phyloP scores from a whole-genome alignment of 2,888 invertebrate species.

The Odontomyia ornata region DNA sequence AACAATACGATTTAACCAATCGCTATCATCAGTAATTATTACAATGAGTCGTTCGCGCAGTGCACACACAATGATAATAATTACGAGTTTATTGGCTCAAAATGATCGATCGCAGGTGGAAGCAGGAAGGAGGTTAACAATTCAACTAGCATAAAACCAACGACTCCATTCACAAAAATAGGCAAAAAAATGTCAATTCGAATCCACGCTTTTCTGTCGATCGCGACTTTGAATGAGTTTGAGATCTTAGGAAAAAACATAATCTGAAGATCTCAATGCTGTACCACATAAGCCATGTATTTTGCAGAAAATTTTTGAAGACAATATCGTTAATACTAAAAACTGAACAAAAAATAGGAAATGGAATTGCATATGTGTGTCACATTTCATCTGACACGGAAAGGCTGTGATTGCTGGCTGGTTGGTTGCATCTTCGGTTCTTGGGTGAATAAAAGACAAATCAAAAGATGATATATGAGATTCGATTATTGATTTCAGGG shows the following conservation, averaged over 20 bases:
- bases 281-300: background rate
- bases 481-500: constrained; percentile 43
- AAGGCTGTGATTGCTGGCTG: background rate
- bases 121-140: background rate
- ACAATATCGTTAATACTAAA: background rate
- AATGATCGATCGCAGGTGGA: background rate
- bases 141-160: too few species aligned
- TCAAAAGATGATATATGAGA: constrained; percentile 41
- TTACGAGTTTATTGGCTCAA: background rate
- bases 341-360: background rate
- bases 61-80: constrained; percentile 11
- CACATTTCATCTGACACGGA: constrained; percentile 27
- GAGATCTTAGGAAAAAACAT: too few species aligned
- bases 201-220: constrained; percentile 29
- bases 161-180: background rate
- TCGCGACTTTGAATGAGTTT: background rate
- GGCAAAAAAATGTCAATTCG: constrained; percentile 28
- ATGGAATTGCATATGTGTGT: constrained; percentile 8
- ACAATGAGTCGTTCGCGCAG: background rate
- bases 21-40: constrained; percentile 30
- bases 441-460: constrained; percentile 18
- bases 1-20: constrained; percentile 18
- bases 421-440: too few species aligned
- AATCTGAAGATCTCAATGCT: constrained; percentile 20
- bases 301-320: background rate